Base-by-base conservation (phyloP, 2,888 invertebrate species). In the Operophtera brumata region DNA sequence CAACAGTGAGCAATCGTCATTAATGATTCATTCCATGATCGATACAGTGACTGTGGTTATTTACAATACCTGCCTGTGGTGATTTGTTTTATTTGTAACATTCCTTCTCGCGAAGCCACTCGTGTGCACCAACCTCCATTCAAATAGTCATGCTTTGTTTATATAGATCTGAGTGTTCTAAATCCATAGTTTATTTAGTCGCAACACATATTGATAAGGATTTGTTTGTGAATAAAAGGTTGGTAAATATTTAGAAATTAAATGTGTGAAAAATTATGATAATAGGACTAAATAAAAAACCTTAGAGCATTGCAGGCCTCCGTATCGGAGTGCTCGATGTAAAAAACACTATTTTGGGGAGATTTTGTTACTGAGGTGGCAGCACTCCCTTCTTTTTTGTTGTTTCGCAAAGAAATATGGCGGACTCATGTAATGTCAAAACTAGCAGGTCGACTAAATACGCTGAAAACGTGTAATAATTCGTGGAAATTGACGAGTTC, bases 391-490 rank as follows among this genome's bases (percentile, higher is more conserved):
- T 66, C 73, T 78, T 74, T 78, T 74, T 78, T 84, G 82, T 84
- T 86, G 81, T 82, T 70, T 62, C 61, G 66, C 68, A 78, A 78
- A 81, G 72, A 86, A 87, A 88, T 78, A 89, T 88, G 89, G 88
- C 88, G 73, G 86, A 79, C 75, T 70, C 72, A 72, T 67, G 67
- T 77, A 83, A 83, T 78, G 88, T 89, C 88, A 88, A 87, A 87
- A 82, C 75, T 82, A 65, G 61, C 68, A 69, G 78, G 78, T 75
- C 75, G 76, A 82, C 66, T 72, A 72, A 77, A 71, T 76, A 70
- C 70, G 56, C 61, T 69, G 70, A 79, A 82, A 86, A 85, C 82
- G 82, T 82, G 81, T 79, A 75, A 78, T 71, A 74, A 70, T 76
- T 66, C 62, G 66, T 61, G 65, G 61, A 75, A 77, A 75, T 54